Evolutionary conservation across 2,888 invertebrate genomes (phyloP).

Genomic region (Parnassius smintheus): DNA sequence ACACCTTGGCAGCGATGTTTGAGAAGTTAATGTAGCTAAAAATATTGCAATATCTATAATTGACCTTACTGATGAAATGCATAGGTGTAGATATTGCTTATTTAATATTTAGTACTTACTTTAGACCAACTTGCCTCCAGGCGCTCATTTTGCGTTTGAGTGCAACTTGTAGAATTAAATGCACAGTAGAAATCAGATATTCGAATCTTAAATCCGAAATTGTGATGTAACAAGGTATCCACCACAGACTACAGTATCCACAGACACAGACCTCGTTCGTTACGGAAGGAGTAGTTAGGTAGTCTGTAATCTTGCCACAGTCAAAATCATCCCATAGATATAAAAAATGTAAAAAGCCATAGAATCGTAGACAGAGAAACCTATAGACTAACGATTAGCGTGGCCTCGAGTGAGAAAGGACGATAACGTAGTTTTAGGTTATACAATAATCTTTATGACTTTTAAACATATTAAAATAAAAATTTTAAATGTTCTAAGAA

Average conservation of each 20-base stretch:
- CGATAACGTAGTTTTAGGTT: too few species aligned
- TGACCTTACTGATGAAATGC: neutral
- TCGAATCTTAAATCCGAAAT: slow-evolving; percentile 35
- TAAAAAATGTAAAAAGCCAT: too few species aligned
- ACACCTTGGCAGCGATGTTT: slow-evolving; percentile 92
- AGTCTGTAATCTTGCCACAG: too few species aligned
- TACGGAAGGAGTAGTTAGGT: too few species aligned
- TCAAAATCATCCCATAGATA: too few species aligned
- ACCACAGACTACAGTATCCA: neutral
- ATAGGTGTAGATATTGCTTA: neutral
- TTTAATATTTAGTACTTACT: slow-evolving; percentile 79
- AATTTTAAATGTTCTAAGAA: too few species aligned
- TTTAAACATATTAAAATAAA: too few species aligned
- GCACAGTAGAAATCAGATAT: slow-evolving; percentile 35
- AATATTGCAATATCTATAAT: slow-evolving; percentile 27
- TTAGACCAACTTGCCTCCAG: slow-evolving; percentile 92
- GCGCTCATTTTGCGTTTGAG: slow-evolving; percentile 82
- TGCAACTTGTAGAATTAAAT: neutral
- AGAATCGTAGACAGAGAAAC: too few species aligned
- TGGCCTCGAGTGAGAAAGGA: too few species aligned
- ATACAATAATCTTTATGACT: too few species aligned
- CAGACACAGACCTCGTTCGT: neutral
- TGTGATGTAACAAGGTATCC: slow-evolving; percentile 47
- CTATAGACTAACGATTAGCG: too few species aligned
- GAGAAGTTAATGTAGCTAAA: slow-evolving; percentile 97